Conservation (phyloP, 2,888 invertebrate genomes). For the Volucella inflata region DNA sequence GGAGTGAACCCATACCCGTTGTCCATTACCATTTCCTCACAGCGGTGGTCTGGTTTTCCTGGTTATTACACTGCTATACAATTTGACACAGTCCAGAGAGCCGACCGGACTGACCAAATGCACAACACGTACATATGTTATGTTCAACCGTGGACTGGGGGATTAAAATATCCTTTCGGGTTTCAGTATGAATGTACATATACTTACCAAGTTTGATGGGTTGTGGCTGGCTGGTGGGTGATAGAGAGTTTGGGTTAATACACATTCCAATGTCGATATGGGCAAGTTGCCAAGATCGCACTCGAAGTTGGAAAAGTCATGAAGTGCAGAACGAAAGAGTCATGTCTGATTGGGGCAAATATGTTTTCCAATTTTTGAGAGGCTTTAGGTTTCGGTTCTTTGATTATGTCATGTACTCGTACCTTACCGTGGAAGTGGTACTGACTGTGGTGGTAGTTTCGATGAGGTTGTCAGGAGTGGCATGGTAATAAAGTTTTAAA, state of each 20-base stretch:
- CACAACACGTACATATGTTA: conserved; percentile 29
- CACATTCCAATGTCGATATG: conserved; percentile 7
- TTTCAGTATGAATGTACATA: conserved; percentile 40
- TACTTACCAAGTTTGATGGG: conserved; percentile 35
- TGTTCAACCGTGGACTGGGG: conserved; percentile 3
- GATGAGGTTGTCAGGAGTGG: neutral
- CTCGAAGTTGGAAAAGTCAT: conserved; percentile 45
- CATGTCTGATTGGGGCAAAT: conserved; percentile 50
- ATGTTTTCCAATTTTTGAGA: conserved; percentile 37
- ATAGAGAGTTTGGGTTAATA: neutral
- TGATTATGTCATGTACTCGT: conserved; percentile 44
- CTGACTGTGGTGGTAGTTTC: neutral
- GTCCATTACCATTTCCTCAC: neutral
- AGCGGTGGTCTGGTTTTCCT: conserved; percentile 24
- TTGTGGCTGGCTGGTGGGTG: conserved; percentile 18
- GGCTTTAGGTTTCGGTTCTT: conserved; percentile 2
- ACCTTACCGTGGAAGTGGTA: too few relatives aligned
- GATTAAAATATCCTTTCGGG: conserved; percentile 44
- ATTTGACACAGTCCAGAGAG: conserved; percentile 46
- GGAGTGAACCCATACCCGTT: neutral
- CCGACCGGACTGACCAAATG: conserved; percentile 10
- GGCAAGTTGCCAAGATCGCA: conserved; percentile 52
- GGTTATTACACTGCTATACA: conserved; percentile 66
- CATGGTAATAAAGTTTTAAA: conserved; percentile 18
- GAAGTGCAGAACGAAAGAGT: conserved; percentile 40